A percentile compares a stretch with the other conserved stretches of the same genome.
phyloP scores from a whole-genome alignment of 2,797 vertebrate genomes.

The Hafferia zeledoni region DNA sequence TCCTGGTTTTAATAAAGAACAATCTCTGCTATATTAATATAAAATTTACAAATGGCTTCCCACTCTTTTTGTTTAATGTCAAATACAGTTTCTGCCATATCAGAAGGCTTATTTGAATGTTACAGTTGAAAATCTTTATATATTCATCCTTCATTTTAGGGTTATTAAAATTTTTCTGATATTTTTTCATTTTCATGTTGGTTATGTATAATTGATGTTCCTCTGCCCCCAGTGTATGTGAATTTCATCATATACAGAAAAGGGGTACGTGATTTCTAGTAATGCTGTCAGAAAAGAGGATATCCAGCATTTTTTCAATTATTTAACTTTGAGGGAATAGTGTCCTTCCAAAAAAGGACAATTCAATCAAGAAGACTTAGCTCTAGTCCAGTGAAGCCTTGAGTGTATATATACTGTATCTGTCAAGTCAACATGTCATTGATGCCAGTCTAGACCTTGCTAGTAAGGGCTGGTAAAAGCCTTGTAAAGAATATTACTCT shows the following conservation, averaged over 20 bases:
- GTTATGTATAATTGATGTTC: not conserved
- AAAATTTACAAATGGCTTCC: slow-evolving; percentile 23
- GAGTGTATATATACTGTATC: not conserved
- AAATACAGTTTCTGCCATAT: not conserved
- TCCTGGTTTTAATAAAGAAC: slow-evolving; percentile 17
- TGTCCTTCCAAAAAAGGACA: not conserved
- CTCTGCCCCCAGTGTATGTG: not conserved
- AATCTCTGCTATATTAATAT: not conserved
- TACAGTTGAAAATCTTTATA: not conserved
- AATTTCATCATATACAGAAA: not conserved
- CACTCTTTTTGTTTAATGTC: not conserved
- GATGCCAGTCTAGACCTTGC: not conserved
- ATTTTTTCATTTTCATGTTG: not conserved
- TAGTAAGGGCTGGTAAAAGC: not conserved
- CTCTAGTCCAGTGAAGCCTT: not conserved
- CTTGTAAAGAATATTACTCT: not conserved
- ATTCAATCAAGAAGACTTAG: not conserved
- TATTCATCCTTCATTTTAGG: not conserved
- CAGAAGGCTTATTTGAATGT: not conserved
- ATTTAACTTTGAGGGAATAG: not conserved
- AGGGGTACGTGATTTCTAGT: not conserved
- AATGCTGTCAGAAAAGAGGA: not conserved
- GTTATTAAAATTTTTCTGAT: not conserved
- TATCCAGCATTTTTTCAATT: not conserved
- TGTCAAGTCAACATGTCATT: not conserved